phyloP scores from a whole-genome alignment of 2,888 invertebrate species.

The Cylindroiulus punctatus region DNA sequence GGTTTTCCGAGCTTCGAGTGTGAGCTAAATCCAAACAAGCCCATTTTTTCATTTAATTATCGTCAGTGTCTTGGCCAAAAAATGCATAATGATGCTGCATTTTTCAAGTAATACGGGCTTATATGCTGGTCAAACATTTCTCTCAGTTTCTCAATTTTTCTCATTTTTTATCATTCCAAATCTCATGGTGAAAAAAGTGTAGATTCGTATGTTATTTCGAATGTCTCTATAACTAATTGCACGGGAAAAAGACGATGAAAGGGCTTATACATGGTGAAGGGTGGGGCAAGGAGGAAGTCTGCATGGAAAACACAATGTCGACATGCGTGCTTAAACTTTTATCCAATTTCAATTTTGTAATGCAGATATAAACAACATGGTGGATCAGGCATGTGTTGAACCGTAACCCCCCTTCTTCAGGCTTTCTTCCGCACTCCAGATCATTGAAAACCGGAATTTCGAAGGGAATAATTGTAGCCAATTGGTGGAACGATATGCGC shows the following conservation, averaged over 20 bases:
- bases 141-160: no score
- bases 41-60: neutral
- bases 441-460: neutral
- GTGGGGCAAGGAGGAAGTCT: neutral
- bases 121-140: neutral
- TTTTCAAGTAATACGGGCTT: neutral
- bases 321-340: neutral
- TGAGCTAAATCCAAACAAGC: neutral
- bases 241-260: neutral
- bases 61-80: neutral
- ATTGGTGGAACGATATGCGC: neutral
- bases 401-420: neutral
- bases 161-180: no score
- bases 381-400: neutral
- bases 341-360: constrained; percentile 19
- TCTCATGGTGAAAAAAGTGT: no score
- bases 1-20: neutral
- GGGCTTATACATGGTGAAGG: neutral
- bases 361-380: constrained; percentile 11
- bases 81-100: neutral
- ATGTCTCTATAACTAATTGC: neutral
- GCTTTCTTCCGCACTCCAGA: neutral
- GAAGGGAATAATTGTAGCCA: neutral
- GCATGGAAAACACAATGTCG: neutral
- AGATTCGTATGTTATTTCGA: neutral